Evolutionary conservation across 1,140 invertebrate species (phyloP), one percentile per base, ranked within the genome.

Genomic region (Drosophila eugracilis): DNA sequence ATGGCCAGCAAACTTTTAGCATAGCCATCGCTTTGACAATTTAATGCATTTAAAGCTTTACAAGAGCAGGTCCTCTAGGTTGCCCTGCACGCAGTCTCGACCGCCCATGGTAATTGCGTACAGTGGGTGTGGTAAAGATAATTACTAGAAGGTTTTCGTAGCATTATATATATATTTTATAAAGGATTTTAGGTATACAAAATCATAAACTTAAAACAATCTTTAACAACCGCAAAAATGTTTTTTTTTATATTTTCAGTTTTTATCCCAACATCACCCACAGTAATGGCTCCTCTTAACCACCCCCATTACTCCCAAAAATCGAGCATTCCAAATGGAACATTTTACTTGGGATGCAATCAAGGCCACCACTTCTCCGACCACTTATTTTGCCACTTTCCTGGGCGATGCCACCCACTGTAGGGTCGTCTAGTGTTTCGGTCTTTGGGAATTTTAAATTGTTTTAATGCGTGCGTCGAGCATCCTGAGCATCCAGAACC

Each of bases 11-110:
- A 75, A 75, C 77, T 86, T 78, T 63, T 81, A 88, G 83, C 74
- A 75, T 67, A 52, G 77, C 49, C 42, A 70, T 32, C 44, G 54
- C 69, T 77, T 80, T 86, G 77, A 88, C 83, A 86, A 86, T 86
- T 88, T 88, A 69, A 86, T 86, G 83, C 83, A 86, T 86, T 88
- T 81, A 86, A 85, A 86, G 81, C 73, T 70, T 70, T 81, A 53
- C 42, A 65, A 52, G 49, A 69, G 52, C 50, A 57, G 67, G 9
- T 24, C 30, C 39, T n/a, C n/a, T 53, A 44, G 65, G 26, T 60
- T 42, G 60, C 44, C 17, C 37, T 53, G 63, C 45, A 42, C 39
- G 45, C 47, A 26, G 26, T 59, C n/a, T 49, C 45, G 63, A 67
- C 63, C 63, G 63, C 63, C 63, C 63, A 67, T 66, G 63, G 60